These are phyloP conservation scores for Mormyrus proboscirostris DNA, from an alignment of 2,797 vertebrate genomes.

Conservation along the genomic window DNA sequence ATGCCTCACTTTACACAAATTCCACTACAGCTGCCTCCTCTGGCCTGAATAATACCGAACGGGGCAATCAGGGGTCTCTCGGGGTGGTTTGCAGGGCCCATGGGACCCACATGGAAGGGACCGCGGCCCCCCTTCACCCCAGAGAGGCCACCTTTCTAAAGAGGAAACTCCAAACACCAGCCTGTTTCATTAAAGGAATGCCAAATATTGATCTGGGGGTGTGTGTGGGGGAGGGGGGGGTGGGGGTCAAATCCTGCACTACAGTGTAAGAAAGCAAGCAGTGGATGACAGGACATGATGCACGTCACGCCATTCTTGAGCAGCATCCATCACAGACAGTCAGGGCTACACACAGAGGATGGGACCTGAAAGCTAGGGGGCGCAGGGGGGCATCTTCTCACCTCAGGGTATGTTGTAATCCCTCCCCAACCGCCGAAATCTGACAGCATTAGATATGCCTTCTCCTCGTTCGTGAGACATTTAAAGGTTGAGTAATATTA, in stretches of 20 bases:
- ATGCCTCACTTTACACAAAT: conserved; percentile 43
- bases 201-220: conserved; percentile 85
- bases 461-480: not conserved
- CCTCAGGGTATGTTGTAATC: not conserved
- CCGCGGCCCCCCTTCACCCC: conserved; percentile 83
- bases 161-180: conserved; percentile 95
- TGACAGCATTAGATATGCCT: not conserved
- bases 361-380: conserved; percentile 43
- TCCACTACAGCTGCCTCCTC: not conserved
- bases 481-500: not conserved
- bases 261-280: conserved; percentile 43
- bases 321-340: not conserved
- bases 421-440: not conserved
- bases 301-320: not conserved
- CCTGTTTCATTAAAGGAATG: conserved; percentile 90
- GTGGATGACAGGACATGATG: not conserved
- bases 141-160: conserved; percentile 63
- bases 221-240: conserved; percentile 26
- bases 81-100: too few relatives aligned
- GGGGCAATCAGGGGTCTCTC: conserved; percentile 21
- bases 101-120: conserved; percentile 49
- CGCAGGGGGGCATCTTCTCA: conserved; percentile 44
- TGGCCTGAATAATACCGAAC: conserved; percentile 41
- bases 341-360: not conserved
- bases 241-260: conserved; percentile 75